Evolutionary conservation across 2,888 invertebrate species (phyloP).

Genomic region (Caenorhabditis doughertyi): DNA sequence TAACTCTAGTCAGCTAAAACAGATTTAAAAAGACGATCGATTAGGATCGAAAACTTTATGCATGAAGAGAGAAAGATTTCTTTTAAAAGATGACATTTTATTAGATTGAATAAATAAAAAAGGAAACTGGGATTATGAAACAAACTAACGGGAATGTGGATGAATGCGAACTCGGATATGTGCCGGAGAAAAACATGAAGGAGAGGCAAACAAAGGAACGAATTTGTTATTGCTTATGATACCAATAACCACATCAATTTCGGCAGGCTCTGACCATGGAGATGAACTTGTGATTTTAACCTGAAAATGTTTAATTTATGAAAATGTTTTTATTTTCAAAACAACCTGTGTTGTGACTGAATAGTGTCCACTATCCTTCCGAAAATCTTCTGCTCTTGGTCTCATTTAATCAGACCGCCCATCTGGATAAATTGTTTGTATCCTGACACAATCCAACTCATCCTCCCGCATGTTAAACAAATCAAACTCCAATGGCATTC

Average conservation of each 20-base stretch:
- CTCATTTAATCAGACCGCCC: conserved; percentile 41
- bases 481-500: conserved; percentile 68
- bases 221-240: conserved; percentile 18
- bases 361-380: not conserved
- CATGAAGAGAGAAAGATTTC: no score
- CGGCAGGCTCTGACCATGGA: conserved; percentile 61
- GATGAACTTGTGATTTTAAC: conserved; percentile 42
- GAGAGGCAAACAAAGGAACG: conserved; percentile 58
- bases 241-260: conserved; percentile 52
- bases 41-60: no score
- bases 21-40: no score
- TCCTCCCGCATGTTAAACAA: conserved; percentile 70
- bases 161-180: conserved; percentile 62
- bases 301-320: no score
- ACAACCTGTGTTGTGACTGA: conserved; percentile 45
- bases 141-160: conserved; percentile 53
- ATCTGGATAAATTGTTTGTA: conserved; percentile 63
- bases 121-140: no score
- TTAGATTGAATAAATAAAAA: no score
- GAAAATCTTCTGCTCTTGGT: conserved; percentile 45
- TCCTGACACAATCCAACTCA: conserved; percentile 70
- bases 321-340: no score
- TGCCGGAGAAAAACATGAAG: conserved; percentile 45
- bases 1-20: no score
- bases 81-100: no score